These are phyloP conservation scores for Phrynosoma platyrhinos DNA, from an alignment of 2,113 vertebrate genomes.

Conservation along the genomic window DNA sequence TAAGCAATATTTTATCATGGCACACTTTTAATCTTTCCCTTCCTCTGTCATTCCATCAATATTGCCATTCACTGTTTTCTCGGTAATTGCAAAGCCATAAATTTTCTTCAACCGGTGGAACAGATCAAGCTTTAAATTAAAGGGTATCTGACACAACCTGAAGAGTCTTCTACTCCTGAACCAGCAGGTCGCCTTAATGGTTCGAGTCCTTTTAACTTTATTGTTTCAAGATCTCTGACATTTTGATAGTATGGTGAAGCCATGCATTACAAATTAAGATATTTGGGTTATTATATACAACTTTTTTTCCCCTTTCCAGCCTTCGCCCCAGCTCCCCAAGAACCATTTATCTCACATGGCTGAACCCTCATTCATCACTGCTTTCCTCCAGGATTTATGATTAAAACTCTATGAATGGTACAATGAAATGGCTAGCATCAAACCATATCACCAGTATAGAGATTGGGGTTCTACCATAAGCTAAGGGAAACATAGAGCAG, in stretches of 20 bases:
- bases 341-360: neutral
- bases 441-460: too few species aligned
- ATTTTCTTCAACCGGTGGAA: constrained; percentile 10
- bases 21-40: neutral
- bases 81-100: neutral
- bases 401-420: neutral
- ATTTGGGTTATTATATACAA: neutral
- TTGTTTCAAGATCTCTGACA: neutral
- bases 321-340: neutral
- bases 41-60: neutral
- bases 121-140: constrained; percentile 7
- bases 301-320: neutral
- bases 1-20: neutral
- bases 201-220: neutral
- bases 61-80: neutral
- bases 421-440: too few species aligned
- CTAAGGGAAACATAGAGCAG: too few species aligned
- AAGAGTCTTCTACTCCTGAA: neutral
- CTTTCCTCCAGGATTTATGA: neutral
- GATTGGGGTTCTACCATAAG: too few species aligned
- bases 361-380: neutral
- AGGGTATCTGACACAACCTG: neutral
- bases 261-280: neutral
- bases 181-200: neutral
- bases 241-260: neutral